Conservation (phyloP, 2,113 vertebrate species). For the Pelecanus crispus region DNA sequence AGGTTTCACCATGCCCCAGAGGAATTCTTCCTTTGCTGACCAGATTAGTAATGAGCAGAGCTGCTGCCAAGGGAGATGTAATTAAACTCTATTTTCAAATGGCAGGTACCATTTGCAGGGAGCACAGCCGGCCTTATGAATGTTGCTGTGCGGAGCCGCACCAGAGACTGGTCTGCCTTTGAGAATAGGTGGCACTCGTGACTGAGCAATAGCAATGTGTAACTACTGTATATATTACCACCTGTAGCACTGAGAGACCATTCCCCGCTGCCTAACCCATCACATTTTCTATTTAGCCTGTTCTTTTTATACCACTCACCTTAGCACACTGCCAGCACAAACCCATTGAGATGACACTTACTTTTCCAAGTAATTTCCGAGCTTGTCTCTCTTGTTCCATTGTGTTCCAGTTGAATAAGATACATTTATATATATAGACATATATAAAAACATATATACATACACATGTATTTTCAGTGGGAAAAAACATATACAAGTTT, state of each 20-base stretch:
- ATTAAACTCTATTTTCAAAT: background rate
- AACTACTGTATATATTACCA: slow-evolving; percentile 42
- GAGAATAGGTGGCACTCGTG: background rate
- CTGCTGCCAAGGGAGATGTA: slow-evolving; percentile 12
- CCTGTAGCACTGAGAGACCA: slow-evolving; percentile 11
- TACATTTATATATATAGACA: slow-evolving; percentile 42
- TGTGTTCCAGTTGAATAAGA: slow-evolving; percentile 42
- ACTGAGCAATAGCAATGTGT: slow-evolving; percentile 62
- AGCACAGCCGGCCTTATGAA: background rate
- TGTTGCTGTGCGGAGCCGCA: background rate
- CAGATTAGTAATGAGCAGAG: background rate
- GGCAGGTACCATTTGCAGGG: background rate
- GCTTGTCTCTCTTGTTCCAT: slow-evolving; percentile 28
- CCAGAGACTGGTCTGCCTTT: background rate
- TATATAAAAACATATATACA: slow-evolving; percentile 55
- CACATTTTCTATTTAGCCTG: slow-evolving; percentile 32
- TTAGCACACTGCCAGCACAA: slow-evolving; percentile 1
- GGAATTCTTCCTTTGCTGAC: background rate
- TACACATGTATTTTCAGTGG: slow-evolving; percentile 50
- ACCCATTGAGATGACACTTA: background rate
- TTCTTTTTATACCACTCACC: slow-evolving; percentile 51
- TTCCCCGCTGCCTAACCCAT: background rate
- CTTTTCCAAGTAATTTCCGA: slow-evolving; percentile 28
- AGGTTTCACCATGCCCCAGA: background rate
- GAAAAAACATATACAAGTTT: slow-evolving; percentile 18